These are phyloP conservation scores for Acanthiza pusilla DNA, from an alignment of 2,797 vertebrate genomes.

Conservation along the genomic window DNA sequence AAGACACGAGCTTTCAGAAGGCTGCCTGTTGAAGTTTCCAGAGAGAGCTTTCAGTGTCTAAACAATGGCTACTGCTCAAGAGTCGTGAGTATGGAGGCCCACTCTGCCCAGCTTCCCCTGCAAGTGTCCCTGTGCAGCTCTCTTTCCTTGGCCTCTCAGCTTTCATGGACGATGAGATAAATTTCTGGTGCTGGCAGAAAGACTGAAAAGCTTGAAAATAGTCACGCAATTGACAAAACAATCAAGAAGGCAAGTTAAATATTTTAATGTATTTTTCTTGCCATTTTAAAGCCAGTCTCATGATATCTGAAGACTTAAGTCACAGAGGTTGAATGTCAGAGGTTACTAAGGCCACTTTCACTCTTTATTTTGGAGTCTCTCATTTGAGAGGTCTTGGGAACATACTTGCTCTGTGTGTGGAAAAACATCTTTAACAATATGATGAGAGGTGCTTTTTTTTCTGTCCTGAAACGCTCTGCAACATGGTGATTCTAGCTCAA, in stretches of 20 bases:
- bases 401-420: neutral
- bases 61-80: neutral
- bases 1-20: neutral
- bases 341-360: neutral
- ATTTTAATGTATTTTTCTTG: neutral
- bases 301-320: neutral
- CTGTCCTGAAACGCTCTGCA: neutral
- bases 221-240: neutral
- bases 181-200: neutral
- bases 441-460: slow-evolving; percentile 31
- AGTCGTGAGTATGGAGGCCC: accelerated
- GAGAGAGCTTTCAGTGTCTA: neutral
- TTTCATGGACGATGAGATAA: neutral
- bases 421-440: slow-evolving; percentile 26
- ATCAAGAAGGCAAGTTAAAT: neutral
- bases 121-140: neutral
- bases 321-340: neutral
- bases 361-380: slow-evolving; percentile 17
- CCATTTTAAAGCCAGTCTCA: neutral
- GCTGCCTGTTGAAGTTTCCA: neutral
- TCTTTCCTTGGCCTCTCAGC: neutral
- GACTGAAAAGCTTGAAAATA: neutral
- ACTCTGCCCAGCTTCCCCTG: neutral
- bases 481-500: neutral
- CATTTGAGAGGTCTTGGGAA: neutral